Conservation (phyloP, 2,888 invertebrate genomes). For the Corbicula japonica region DNA sequence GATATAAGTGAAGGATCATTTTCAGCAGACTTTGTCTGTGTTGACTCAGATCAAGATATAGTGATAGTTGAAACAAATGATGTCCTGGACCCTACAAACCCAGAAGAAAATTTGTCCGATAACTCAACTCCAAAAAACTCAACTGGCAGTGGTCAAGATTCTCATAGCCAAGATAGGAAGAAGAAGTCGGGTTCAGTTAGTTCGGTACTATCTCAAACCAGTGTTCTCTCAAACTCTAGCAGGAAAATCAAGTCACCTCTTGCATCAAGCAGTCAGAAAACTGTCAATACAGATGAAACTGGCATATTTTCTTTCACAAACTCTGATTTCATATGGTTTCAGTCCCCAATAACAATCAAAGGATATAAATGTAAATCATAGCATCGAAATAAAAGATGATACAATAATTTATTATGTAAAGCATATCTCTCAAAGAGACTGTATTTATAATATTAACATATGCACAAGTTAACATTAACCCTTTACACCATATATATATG, state of each 20-base stretch:
- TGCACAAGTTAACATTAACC: too few species aligned
- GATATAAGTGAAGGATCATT: conserved; percentile 47
- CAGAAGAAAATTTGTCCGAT: not conserved
- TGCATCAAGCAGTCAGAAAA: too few species aligned
- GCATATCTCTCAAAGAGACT: too few species aligned
- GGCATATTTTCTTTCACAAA: conserved; percentile 4
- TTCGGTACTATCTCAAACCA: conserved; percentile 46
- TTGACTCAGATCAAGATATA: conserved; percentile 46
- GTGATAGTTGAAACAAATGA: conserved; percentile 10
- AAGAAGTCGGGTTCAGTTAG: conserved; percentile 29
- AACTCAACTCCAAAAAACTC: not conserved
- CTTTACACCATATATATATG: too few species aligned
- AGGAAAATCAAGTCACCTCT: not conserved
- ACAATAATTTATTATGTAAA: too few species aligned
- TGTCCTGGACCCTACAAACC: not conserved
- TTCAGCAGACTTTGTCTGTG: conserved; percentile 57
- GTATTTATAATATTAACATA: too few species aligned
- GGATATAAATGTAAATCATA: conserved; percentile 65
- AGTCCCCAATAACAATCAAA: conserved; percentile 72
- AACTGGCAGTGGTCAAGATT: not conserved
- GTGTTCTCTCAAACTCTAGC: conserved; percentile 22
- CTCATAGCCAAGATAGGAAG: conserved; percentile 11
- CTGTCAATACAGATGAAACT: not conserved
- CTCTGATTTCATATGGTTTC: conserved; percentile 74
- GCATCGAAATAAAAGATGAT: too few species aligned